Evolutionary conservation across 2,797 vertebrate species (phyloP).

Genomic region (Gambelia wislizenii): DNA sequence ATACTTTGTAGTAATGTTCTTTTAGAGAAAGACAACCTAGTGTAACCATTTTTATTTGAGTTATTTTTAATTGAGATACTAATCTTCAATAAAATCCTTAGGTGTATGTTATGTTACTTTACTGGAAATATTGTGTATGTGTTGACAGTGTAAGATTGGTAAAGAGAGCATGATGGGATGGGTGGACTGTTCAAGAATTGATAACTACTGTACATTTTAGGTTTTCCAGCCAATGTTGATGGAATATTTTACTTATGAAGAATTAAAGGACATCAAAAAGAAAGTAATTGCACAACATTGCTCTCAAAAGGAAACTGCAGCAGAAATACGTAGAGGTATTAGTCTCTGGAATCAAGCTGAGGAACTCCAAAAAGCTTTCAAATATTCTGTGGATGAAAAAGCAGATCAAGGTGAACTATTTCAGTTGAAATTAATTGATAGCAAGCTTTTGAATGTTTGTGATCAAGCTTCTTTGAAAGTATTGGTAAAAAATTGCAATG

Average conservation of each 20-base stretch:
- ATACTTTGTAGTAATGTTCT: constrained; percentile 12
- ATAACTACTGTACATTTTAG: constrained; percentile 72
- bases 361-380: constrained; percentile 93
- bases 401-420: constrained; percentile 86
- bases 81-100: not conserved
- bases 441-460: not conserved
- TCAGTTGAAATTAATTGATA: constrained; percentile 30
- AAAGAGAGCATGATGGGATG: not conserved
- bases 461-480: constrained; percentile 10
- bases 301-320: constrained; percentile 87
- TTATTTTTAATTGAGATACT: no score
- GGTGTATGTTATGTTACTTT: not conserved
- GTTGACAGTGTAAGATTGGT: not conserved
- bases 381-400: constrained; percentile 96
- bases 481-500: not conserved
- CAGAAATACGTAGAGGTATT: constrained; percentile 89
- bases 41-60: not conserved
- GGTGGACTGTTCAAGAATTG: not conserved
- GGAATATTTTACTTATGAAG: constrained; percentile 98
- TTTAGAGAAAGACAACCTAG: not conserved
- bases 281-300: constrained; percentile 97
- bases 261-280: constrained; percentile 98
- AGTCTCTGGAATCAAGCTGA: constrained; percentile 93
- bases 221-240: constrained; percentile 99
- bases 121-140: not conserved